Evolutionary conservation across 64 coral and sea anemone genomes (phyloP).

Genomic region (Montipora capricornis): DNA sequence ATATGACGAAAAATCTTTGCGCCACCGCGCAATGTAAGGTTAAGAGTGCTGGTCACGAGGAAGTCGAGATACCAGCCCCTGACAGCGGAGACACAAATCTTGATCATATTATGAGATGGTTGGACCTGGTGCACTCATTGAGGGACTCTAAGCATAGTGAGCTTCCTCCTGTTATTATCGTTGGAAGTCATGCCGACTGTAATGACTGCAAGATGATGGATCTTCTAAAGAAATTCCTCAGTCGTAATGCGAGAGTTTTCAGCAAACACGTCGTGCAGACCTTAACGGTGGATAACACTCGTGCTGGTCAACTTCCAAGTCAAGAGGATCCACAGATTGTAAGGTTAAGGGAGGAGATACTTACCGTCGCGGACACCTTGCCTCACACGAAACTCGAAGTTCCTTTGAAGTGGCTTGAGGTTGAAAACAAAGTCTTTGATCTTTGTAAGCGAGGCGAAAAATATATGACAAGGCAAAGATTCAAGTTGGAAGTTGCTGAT

Average conservation of each 20-base stretch:
- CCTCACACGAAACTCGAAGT: conserved; percentile 6
- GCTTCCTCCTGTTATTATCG: neutral
- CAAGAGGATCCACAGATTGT: conserved; percentile 13
- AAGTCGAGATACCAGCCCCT: neutral
- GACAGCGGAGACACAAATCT: conserved; percentile 26
- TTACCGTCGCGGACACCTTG: neutral
- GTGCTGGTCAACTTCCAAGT: neutral
- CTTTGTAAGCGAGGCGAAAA: neutral
- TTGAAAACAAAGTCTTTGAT: neutral
- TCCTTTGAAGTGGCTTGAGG: conserved; percentile 19
- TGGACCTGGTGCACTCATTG: conserved; percentile 26
- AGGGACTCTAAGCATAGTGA: neutral
- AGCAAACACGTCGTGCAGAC: neutral
- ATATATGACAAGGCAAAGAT: neutral
- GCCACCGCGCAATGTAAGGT: neutral
- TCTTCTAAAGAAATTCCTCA: neutral
- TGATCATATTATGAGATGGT: conserved; percentile 42
- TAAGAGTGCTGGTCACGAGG: neutral
- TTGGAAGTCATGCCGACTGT: neutral
- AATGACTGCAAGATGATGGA: neutral
- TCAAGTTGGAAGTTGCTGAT: neutral
- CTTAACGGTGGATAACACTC: conserved; percentile 13
- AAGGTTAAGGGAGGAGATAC: neutral
- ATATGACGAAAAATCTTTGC: neutral
- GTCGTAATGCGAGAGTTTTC: conserved; percentile 2